Evolutionary conservation across 2,888 invertebrate species (phyloP).

Genomic region (Meganola albula): DNA sequence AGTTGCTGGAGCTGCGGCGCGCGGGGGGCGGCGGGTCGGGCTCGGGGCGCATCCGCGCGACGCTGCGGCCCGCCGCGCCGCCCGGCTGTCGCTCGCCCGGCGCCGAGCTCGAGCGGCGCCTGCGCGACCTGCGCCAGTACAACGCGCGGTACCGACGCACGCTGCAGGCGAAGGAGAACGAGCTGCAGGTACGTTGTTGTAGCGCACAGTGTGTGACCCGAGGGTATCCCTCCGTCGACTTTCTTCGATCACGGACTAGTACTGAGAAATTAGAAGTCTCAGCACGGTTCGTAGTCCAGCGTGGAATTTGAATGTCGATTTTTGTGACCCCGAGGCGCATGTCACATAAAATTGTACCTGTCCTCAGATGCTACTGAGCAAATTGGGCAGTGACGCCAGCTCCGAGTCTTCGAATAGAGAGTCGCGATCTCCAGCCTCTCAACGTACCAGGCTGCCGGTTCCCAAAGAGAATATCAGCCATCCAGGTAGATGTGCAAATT

Average conservation of each 20-base stretch:
- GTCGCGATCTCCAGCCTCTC: constrained; percentile 56
- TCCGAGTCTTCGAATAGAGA: constrained; percentile 61
- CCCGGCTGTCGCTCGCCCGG: constrained; percentile 88
- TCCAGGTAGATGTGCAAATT: constrained; percentile 51
- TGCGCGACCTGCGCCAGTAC: constrained; percentile 89
- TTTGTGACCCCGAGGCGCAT: too few relatives aligned
- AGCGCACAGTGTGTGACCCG: too few relatives aligned
- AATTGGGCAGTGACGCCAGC: constrained; percentile 80
- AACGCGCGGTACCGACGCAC: constrained; percentile 91
- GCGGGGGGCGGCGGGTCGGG: constrained; percentile 88
- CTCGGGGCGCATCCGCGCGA: constrained; percentile 88
- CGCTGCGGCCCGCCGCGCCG: constrained; percentile 89
- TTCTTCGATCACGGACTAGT: too few relatives aligned
- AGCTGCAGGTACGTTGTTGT: constrained; percentile 82
- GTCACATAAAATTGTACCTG: too few relatives aligned
- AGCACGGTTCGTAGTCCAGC: too few relatives aligned
- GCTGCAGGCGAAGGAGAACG: constrained; percentile 89
- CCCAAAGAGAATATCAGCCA: constrained; percentile 79
- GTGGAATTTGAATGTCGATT: too few relatives aligned
- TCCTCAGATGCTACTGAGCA: constrained; percentile 83
- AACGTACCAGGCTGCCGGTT: constrained; percentile 55
- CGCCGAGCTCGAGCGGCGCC: constrained; percentile 88
- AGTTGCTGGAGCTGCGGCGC: constrained; percentile 93
- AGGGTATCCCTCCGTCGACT: too few relatives aligned
- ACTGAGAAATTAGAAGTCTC: too few relatives aligned